These are phyloP conservation scores for Macrostomum lignano DNA, from an alignment of 1,140 invertebrate genomes.

Conservation along the genomic window DNA sequence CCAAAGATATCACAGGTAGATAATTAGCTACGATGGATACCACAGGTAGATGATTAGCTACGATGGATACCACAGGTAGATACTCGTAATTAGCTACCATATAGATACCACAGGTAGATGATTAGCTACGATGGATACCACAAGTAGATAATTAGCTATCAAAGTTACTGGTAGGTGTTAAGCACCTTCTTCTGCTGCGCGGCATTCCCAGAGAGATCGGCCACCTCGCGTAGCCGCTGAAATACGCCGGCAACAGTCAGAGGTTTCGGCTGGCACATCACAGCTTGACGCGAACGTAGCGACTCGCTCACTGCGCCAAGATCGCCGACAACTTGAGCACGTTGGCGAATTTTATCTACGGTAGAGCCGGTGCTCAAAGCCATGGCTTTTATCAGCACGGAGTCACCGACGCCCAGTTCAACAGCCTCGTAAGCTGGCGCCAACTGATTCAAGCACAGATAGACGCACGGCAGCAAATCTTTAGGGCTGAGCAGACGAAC, in stretches of 20 bases:
- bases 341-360: neutral
- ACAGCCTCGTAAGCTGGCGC: slow-evolving; percentile 64
- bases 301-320: slow-evolving; percentile 3
- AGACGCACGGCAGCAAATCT: slow-evolving; percentile 61
- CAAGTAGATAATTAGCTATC: neutral
- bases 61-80: neutral
- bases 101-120: neutral
- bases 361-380: slow-evolving; percentile 51
- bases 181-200: slow-evolving; percentile 24
- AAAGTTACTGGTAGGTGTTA: slow-evolving; percentile 1
- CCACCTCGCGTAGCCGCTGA: slow-evolving; percentile 58
- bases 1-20: no score
- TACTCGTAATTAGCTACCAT: neutral
- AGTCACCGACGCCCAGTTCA: slow-evolving; percentile 72
- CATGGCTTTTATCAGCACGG: slow-evolving; percentile 60
- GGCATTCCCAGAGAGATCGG: slow-evolving; percentile 47
- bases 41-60: neutral
- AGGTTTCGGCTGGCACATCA: slow-evolving; percentile 22
- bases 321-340: neutral
- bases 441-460: slow-evolving; percentile 73
- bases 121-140: neutral
- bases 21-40: neutral
- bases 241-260: slow-evolving; percentile 41
- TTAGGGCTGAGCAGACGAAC: slow-evolving; percentile 55
- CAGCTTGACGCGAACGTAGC: slow-evolving; percentile 1